Conservation (phyloP, 2,888 invertebrate species). For the Ischnura elegans region DNA sequence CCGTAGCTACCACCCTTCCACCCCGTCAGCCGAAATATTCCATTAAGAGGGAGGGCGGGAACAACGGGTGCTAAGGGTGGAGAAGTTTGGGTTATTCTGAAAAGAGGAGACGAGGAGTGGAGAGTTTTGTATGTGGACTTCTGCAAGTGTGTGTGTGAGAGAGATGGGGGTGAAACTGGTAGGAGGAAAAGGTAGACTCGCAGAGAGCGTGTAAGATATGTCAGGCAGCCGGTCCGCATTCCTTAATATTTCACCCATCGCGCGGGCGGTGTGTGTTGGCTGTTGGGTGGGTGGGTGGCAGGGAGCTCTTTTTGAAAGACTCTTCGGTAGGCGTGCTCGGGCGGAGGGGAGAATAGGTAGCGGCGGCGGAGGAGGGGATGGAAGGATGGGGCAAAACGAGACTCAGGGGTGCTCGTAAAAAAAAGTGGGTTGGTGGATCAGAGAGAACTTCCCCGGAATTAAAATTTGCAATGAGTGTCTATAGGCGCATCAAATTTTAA, state of each 20-base stretch:
- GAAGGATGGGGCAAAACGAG: neutral
- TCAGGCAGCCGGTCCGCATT: constrained; percentile 63
- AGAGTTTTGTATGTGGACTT: neutral
- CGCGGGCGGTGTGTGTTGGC: neutral
- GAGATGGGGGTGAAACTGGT: neutral
- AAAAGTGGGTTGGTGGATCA: neutral
- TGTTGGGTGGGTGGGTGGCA: neutral
- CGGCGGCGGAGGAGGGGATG: neutral
- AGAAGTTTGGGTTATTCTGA: constrained; percentile 34
- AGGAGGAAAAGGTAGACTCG: neutral
- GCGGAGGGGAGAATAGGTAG: neutral
- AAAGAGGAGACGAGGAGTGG: neutral
- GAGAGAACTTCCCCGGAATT: too few species aligned
- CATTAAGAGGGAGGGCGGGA: constrained; percentile 60
- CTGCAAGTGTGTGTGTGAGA: neutral
- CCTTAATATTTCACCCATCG: constrained; percentile 65
- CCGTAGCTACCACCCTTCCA: neutral
- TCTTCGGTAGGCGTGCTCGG: neutral
- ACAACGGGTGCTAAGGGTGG: constrained; percentile 39
- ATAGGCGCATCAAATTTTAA: too few species aligned
- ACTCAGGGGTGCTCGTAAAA: neutral
- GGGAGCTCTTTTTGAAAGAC: constrained; percentile 43
- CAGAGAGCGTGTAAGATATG: constrained; percentile 57
- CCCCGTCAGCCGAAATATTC: constrained; percentile 43
- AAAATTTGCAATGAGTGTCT: too few species aligned